phyloP scores from a whole-genome alignment of 1,140 invertebrate genomes.

The Agrilus planipennis region DNA sequence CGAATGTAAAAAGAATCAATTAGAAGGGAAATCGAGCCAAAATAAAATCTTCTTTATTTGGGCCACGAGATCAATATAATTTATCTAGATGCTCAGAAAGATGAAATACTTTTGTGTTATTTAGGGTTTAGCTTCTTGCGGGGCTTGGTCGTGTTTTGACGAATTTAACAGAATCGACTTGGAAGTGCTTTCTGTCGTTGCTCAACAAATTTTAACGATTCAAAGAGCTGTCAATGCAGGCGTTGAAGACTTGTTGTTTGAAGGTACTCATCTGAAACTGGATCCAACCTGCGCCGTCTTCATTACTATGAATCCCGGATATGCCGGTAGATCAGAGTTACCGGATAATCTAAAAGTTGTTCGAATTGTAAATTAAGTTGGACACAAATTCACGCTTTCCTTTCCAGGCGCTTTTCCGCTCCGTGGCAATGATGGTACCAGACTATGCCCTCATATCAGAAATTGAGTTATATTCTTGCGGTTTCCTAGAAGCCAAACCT shows the following conservation, averaged over 20 bases:
- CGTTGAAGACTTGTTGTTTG: constrained; percentile 64
- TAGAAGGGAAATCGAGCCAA: too few relatives aligned
- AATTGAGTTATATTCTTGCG: constrained; percentile 86
- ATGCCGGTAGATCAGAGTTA: constrained; percentile 80
- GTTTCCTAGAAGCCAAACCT: constrained; percentile 78
- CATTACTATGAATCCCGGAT: constrained; percentile 94
- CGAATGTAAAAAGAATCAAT: too few relatives aligned
- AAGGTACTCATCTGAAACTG: constrained; percentile 75
- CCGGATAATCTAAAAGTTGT: constrained; percentile 86
- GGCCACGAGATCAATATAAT: too few relatives aligned
- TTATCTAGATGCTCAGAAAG: too few relatives aligned
- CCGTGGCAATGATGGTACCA: constrained; percentile 98
- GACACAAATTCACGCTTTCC: background rate
- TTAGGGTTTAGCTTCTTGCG: constrained; percentile 80
- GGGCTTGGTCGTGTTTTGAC: constrained; percentile 95
- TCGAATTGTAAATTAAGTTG: background rate
- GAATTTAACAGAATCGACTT: constrained; percentile 83
- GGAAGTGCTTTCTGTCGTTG: constrained; percentile 84
- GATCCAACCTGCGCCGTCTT: constrained; percentile 90
- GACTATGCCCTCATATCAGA: constrained; percentile 92
- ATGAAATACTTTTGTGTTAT: constrained; percentile 6
- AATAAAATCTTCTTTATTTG: too few relatives aligned
- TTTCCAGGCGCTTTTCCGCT: constrained; percentile 80
- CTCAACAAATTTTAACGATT: constrained; percentile 77
- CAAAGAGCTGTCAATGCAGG: constrained; percentile 68